These are phyloP conservation scores for Epirrhoe alternata DNA, from an alignment of 2,888 invertebrate species.

Conservation along the genomic window DNA sequence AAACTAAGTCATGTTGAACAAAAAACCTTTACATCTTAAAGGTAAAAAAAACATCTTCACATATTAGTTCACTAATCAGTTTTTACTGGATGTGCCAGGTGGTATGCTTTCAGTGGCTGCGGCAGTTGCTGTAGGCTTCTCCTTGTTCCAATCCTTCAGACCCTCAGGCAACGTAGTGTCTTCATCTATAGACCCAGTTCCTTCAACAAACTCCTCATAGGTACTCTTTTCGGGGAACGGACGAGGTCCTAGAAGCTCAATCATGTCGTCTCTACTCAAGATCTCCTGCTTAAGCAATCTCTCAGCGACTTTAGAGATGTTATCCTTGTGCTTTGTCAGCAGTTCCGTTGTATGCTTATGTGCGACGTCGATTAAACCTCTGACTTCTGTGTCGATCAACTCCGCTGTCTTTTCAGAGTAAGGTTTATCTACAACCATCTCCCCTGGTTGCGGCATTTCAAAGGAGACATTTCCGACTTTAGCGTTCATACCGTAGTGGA, in stretches of 20 bases:
- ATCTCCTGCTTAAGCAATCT: constrained; percentile 97
- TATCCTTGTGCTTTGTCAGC: constrained; percentile 91
- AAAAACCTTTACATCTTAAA: constrained; percentile 74
- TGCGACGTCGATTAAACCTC: constrained; percentile 84
- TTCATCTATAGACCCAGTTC: constrained; percentile 98
- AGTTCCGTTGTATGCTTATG: constrained; percentile 92
- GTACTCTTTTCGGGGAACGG: constrained; percentile 99
- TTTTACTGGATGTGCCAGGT: constrained; percentile 62
- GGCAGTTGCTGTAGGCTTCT: constrained; percentile 67
- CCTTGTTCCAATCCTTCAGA: constrained; percentile 97
- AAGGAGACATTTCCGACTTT: constrained; percentile 99
- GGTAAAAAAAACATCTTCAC: constrained; percentile 74
- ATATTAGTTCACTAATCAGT: constrained; percentile 65
- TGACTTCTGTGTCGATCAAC: constrained; percentile 96
- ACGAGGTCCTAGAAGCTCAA: constrained; percentile 95
- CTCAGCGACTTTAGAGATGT: constrained; percentile 95
- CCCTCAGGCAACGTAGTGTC: constrained; percentile 97
- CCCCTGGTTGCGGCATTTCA: constrained; percentile 96
- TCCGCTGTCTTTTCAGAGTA: constrained; percentile 99
- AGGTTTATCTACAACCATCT: constrained; percentile 97
- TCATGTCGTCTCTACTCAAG: constrained; percentile 98
- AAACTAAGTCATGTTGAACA: constrained; percentile 54
- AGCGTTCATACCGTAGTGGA: constrained; percentile 98
- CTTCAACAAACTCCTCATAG: constrained; percentile 99
- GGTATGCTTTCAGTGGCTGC: constrained; percentile 63